Evolutionary conservation across 2,888 invertebrate genomes (phyloP).

Genomic region (Ormyrus pomaceus): DNA sequence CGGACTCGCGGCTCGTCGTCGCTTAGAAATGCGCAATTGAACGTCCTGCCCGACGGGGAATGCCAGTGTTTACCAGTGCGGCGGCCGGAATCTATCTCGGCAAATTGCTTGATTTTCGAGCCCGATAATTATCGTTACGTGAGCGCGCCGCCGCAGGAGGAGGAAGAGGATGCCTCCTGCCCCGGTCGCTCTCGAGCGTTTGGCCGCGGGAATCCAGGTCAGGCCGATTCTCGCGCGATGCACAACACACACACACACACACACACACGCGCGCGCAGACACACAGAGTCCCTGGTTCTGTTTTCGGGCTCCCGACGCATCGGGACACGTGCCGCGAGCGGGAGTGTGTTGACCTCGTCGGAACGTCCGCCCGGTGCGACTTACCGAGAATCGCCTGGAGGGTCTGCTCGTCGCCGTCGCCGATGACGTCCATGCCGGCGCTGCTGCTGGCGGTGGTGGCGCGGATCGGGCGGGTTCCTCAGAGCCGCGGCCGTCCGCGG

Average conservation of each 20-base stretch:
- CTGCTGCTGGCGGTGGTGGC: slow-evolving; percentile 66
- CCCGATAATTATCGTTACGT: slow-evolving; percentile 9
- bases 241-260: no score
- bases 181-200: no score
- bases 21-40: no score
- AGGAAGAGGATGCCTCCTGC: not conserved
- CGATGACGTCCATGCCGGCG: slow-evolving; percentile 74
- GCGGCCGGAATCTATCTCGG: not conserved
- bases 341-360: slow-evolving; percentile 19
- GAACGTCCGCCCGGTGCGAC: slow-evolving; percentile 51
- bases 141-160: not conserved
- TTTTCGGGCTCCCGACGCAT: no score
- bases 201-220: no score
- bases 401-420: slow-evolving; percentile 75
- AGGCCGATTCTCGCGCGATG: no score
- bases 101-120: not conserved
- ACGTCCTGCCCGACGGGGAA: no score
- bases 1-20: no score
- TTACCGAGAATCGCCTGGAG: slow-evolving; percentile 76
- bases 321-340: no score
- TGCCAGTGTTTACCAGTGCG: no score
- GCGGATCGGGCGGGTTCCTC: slow-evolving; percentile 62
- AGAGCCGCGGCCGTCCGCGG: slow-evolving; percentile 64
- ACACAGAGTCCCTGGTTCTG: no score
- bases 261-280: no score